These are phyloP conservation scores for Corapipo altera DNA, from an alignment of 2,113 vertebrate species.

Conservation along the genomic window DNA sequence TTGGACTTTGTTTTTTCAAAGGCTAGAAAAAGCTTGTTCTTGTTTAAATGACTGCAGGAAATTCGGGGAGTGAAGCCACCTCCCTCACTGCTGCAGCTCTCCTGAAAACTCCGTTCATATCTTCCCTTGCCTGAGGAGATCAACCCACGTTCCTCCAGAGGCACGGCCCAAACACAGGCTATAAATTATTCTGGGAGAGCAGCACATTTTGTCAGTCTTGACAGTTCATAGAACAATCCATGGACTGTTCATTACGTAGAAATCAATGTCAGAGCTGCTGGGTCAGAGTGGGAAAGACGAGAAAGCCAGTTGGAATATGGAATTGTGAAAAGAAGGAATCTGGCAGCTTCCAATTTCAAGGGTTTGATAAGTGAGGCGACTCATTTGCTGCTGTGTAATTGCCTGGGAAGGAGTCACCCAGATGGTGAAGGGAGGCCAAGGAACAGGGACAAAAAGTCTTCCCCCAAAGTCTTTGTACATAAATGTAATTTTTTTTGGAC, in stretches of 20 bases:
- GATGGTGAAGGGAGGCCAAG: background rate
- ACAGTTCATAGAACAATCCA: background rate
- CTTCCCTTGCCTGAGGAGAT: background rate
- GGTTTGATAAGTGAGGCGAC: rapidly evolving
- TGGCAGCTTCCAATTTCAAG: background rate
- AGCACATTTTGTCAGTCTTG: background rate
- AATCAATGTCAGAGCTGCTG: background rate
- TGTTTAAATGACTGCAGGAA: background rate
- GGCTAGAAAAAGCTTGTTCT: background rate
- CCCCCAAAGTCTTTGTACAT: background rate
- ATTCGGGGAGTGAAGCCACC: background rate
- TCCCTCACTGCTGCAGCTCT: background rate
- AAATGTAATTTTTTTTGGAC: background rate
- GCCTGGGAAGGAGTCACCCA: background rate
- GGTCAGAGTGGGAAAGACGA: background rate
- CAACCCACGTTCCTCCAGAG: background rate
- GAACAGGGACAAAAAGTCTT: background rate
- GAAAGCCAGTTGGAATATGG: background rate
- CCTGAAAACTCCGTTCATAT: background rate
- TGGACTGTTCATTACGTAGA: background rate
- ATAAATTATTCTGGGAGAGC: background rate
- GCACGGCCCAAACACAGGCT: background rate
- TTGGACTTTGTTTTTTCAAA: background rate
- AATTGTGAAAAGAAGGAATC: background rate
- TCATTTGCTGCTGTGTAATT: background rate